These are phyloP conservation scores for Eurosta solidaginis DNA, from an alignment of 1,140 invertebrate genomes.

Conservation along the genomic window DNA sequence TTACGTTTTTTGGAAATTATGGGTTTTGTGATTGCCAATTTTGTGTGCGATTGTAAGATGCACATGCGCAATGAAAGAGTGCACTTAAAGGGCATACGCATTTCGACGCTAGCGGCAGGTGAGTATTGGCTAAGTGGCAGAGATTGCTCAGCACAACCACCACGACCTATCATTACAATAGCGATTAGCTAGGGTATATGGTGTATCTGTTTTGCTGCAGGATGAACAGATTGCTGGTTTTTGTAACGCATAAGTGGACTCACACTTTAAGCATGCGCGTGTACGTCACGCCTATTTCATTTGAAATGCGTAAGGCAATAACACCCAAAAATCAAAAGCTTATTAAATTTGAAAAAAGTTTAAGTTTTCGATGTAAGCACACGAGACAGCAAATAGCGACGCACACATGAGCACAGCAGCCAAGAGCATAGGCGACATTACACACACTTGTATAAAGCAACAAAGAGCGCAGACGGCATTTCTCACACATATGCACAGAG, in stretches of 20 bases:
- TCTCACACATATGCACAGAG: too few species aligned
- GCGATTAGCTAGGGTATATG: not conserved
- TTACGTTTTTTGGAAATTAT: slow-evolving; percentile 18
- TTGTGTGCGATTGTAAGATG: not conserved
- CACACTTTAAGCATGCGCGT: slow-evolving; percentile 18
- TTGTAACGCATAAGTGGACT: not conserved
- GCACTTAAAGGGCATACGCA: not conserved
- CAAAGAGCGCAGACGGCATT: too few species aligned
- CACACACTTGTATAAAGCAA: too few species aligned
- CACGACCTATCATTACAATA: not conserved
- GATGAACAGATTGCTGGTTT: slow-evolving; percentile 11
- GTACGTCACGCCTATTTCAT: not conserved
- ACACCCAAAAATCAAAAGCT: too few species aligned
- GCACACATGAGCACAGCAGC: too few species aligned
- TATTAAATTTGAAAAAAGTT: too few species aligned
- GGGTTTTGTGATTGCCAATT: not conserved
- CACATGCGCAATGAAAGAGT: not conserved
- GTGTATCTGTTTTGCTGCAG: not conserved
- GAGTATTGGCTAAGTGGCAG: not conserved
- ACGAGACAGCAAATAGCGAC: too few species aligned
- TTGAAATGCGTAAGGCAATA: too few species aligned
- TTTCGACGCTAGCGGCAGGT: not conserved
- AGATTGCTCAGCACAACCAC: not conserved
- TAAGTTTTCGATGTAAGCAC: too few species aligned
- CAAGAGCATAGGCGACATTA: too few species aligned